Base-by-base conservation (phyloP, 1,140 invertebrate genomes). In the Magallana gigas region DNA sequence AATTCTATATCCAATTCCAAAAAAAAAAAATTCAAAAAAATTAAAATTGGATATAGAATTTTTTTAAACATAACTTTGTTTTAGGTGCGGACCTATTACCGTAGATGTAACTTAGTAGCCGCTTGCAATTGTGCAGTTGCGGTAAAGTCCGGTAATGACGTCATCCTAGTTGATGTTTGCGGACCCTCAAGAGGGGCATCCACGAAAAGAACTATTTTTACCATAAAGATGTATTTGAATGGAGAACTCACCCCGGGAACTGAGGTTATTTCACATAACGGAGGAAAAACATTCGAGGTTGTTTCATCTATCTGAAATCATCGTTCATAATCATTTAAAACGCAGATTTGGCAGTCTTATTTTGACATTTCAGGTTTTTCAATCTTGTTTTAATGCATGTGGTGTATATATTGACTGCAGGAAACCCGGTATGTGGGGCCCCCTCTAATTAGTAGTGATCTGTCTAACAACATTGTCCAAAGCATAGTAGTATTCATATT, bases 51-150 rank as follows among this genome's bases (percentile, higher is more conserved):
- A 23, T 23, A 23, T 23, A 23, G 23, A 23, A 23, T 23, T 48
- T 48, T 5, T 48, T 5, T 48, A 48, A 48, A 48, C 36, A 48
- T 1, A 23, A 1, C 8, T 12, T n/a, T 18, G 8, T 18, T 64
- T 64, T 16, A 92, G 91, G 92, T 92, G 1, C 81, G 86, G 18
- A 82, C 87, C 16, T 91, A 91, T 64, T 91, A 91, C 87, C 88
- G 92, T 12, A 76, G 71, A 16, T 93, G 91, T 84, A 84, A 82
- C 12, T 80, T 83, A 18, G 36, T 64, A 12, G 91, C 90, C 18
- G 91, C 92, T 29, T 94, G 93, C 87, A 94, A 93, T 89, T 94
- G 93, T 90, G 93, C 92, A 57, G 92, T 93, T 0, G 92, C 93
- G 16, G 90, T 91, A 8, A 89, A 88, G 11, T 91, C 90, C 2